These are phyloP conservation scores for Aspidiotus destructor DNA, from an alignment of 2,888 invertebrate species.

Conservation along the genomic window DNA sequence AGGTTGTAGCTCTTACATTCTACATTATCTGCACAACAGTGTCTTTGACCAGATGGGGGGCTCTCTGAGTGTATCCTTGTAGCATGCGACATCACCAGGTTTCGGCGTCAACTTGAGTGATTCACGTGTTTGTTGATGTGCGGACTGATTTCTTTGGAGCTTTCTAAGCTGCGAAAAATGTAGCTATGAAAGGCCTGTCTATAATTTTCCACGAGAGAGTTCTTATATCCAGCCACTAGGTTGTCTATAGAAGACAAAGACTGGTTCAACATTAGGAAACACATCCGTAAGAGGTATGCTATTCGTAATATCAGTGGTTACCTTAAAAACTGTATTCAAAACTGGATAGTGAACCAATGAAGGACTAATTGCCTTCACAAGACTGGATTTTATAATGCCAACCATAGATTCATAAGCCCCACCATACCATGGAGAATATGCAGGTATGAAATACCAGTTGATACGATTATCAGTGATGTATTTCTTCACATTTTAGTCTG, in stretches of 20 bases:
- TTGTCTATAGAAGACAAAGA: neutral
- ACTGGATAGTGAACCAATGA: neutral
- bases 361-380: too few relatives aligned
- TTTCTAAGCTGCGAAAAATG: neutral
- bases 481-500: too few relatives aligned
- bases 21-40: too few relatives aligned
- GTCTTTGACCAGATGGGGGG: too few relatives aligned
- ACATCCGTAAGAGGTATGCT: neutral
- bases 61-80: too few relatives aligned
- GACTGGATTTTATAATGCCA: too few relatives aligned
- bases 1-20: too few relatives aligned
- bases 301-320: neutral
- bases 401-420: slow-evolving; percentile 10
- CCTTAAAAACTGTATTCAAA: neutral
- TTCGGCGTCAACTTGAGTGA: too few relatives aligned
- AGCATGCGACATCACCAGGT: too few relatives aligned
- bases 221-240: rapidly evolving
- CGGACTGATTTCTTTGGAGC: neutral
- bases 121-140: too few relatives aligned
- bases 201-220: neutral
- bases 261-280: neutral
- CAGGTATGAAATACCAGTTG: slow-evolving; percentile 8
- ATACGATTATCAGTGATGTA: neutral
- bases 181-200: neutral
- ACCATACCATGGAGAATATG: slow-evolving; percentile 5